Conservation (phyloP, 2,888 invertebrate genomes). For the Malthinus seriepunctatus region DNA sequence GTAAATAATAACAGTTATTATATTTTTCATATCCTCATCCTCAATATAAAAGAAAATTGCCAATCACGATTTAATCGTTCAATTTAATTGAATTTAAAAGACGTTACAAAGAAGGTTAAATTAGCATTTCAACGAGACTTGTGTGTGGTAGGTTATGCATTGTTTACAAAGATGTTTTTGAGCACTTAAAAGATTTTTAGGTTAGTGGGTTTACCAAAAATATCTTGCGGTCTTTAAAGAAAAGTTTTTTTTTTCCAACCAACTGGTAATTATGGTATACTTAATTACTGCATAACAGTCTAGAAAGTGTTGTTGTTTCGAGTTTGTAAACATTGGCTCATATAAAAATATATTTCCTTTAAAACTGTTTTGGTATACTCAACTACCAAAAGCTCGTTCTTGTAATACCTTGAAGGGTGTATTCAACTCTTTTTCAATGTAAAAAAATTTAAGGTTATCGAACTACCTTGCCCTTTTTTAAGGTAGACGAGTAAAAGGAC, state of each 20-base stretch:
- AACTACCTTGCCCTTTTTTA: constrained; percentile 1
- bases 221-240: constrained; percentile 26
- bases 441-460: not conserved
- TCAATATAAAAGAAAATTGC: too few relatives aligned
- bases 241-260: constrained; percentile 21
- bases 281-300: not conserved
- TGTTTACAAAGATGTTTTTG: constrained; percentile 27
- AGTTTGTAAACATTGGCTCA: not conserved
- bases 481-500: too few relatives aligned
- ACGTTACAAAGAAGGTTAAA: too few relatives aligned
- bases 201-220: constrained; percentile 33
- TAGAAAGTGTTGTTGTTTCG: constrained; percentile 2
- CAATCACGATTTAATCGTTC: too few relatives aligned
- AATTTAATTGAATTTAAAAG: too few relatives aligned
- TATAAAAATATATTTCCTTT: too few relatives aligned
- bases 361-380: too few relatives aligned
- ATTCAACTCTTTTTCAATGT: not conserved
- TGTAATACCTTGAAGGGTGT: not conserved
- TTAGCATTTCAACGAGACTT: too few relatives aligned
- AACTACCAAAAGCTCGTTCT: not conserved
- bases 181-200: constrained; percentile 26
- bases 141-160: constrained; percentile 32
- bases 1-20: too few relatives aligned
- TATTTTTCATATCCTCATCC: too few relatives aligned
- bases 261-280: constrained; percentile 9